Evolutionary conservation across 2,888 invertebrate genomes (phyloP), one percentile per base, ranked within the genome.

Genomic region (Ichneumoninae sp.): DNA sequence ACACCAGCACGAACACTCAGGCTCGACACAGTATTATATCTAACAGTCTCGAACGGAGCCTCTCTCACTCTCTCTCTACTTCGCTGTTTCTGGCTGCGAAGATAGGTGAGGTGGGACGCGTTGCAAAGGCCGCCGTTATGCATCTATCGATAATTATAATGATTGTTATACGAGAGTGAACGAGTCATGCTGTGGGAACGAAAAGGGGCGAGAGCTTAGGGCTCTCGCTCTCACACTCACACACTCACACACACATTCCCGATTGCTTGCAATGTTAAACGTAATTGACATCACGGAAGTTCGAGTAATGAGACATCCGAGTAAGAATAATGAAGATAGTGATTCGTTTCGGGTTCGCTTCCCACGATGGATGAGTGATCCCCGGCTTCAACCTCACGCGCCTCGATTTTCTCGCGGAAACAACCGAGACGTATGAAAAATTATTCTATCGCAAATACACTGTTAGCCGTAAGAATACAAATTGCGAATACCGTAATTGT

Each of bases 281-380:
- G 87, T 88, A 88, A 88, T 88, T 88, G 88, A 88, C 87, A 88
- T 87, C 83, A 65, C 88, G 88, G 88, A 88, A 88, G 88, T 88
- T 83, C 86, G 85, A 81, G 83, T 87, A 86, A 87, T 83, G 85
- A 87, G 87, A 87, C 83, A 85, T 82, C 76, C 79, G 85, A 87
- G 83, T 84, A 84, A 87, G 83, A 85, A 85, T 81, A 85, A 88
- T 85, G 87, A 88, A 86, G 87, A 82, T 86, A 86, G 76, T 83
- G 85, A 88, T 85, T 88, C 82, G 87, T 87, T 87, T 86, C 83
- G 86, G 84, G 75, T 66, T 82, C 57, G 78, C 83, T 88, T 88
- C 87, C 86, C 87, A 88, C 87, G 87, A 87, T 85, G 86, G 83
- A 86, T 85, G 85, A 87, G 70, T 81, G 85, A 85, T 85, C 60